Base-by-base conservation (phyloP, 1,140 invertebrate species). In the Bursaphelenchus mucronatus region DNA sequence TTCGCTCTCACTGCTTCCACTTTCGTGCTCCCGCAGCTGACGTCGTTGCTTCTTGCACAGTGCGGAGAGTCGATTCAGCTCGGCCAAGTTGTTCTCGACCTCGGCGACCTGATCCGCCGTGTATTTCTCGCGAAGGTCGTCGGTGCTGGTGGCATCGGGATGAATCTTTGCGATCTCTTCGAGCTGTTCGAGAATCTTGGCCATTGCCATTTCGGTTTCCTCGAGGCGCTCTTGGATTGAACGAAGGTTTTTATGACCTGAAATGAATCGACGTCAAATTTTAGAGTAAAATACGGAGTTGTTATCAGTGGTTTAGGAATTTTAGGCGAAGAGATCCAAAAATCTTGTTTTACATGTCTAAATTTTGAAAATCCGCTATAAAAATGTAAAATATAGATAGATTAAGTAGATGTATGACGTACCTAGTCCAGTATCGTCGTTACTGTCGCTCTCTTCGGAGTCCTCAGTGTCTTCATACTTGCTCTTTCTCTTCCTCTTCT, bases 181-280 rank as follows among this genome's bases (percentile, higher is more conserved):
- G 13, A 71, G 39, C 70, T 71, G 70, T 15, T 71, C 44, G 2
- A 71, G 49, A 59, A 71, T 71, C 40, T 71, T 54, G 4, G 39
- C 19, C 70, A 71, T 71, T 13, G 70, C 70, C 3, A 30, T 15
- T 58, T 71, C 70, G 13, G 70, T 71, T 61, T 71, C 67, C 11
- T 45, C 41, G 11, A 71, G 54, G 39, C 70, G 49, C 49, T 52
- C 15, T 59, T 71, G 70, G 8, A 71, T 67, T 4, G 59, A 63
- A 17, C 66, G 67, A 2, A 71, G 66, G 47, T 71, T 71, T 40
- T 52, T n/a, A 47, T 53, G 41, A 13, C 55, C 17, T 55, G 51
- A 53, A 74, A 64, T 15, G 59, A 63, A 39, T 39, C 44, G 61
- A 11, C 5, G n/a, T 17, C 69, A 8, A 8, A 7, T 10, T 15